phyloP scores from a whole-genome alignment of 2,113 vertebrate genomes.

The Pyxicephalus adspersus region DNA sequence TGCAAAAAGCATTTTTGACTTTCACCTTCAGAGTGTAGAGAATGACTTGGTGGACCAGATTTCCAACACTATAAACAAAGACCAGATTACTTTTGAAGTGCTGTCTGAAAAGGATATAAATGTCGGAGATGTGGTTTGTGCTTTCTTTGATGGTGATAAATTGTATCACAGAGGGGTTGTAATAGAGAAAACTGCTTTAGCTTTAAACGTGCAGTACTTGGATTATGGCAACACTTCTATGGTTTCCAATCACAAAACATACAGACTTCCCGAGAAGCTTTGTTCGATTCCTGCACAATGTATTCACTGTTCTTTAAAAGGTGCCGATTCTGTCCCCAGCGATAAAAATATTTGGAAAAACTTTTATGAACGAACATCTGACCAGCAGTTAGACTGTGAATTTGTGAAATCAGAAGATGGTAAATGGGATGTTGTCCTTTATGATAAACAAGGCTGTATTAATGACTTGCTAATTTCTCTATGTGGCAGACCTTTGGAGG shows the following conservation, averaged over 20 bases:
- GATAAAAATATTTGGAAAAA: conserved; percentile 62
- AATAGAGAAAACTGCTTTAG: conserved; percentile 62
- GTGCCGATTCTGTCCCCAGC: conserved; percentile 44
- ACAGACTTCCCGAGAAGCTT: conserved; percentile 67
- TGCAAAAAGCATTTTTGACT: conserved; percentile 77
- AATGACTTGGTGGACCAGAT: conserved; percentile 76
- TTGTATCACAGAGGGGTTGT: conserved; percentile 87
- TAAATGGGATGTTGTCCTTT: conserved; percentile 84
- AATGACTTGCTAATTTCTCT: conserved; percentile 60
- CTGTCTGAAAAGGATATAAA: conserved; percentile 63
- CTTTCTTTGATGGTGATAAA: conserved; percentile 81
- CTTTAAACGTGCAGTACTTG: conserved; percentile 78
- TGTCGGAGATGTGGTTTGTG: conserved; percentile 80
- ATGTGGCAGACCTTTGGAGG: too few relatives aligned
- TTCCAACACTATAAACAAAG: conserved; percentile 78
- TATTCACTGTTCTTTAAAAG: conserved; percentile 77
- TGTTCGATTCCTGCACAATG: conserved; percentile 72
- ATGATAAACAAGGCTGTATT: conserved; percentile 70
- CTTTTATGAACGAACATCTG: conserved; percentile 73
- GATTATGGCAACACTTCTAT: conserved; percentile 88
- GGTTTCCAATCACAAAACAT: conserved; percentile 67
- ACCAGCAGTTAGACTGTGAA: conserved; percentile 72
- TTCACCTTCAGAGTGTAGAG: conserved; percentile 82
- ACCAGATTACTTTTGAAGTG: conserved; percentile 44
- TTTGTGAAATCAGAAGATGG: conserved; percentile 76